A percentile compares a stretch with the other conserved stretches of the same genome.
phyloP scores from a whole-genome alignment of 2,888 invertebrate genomes.

The Iselma pallidipennis region DNA sequence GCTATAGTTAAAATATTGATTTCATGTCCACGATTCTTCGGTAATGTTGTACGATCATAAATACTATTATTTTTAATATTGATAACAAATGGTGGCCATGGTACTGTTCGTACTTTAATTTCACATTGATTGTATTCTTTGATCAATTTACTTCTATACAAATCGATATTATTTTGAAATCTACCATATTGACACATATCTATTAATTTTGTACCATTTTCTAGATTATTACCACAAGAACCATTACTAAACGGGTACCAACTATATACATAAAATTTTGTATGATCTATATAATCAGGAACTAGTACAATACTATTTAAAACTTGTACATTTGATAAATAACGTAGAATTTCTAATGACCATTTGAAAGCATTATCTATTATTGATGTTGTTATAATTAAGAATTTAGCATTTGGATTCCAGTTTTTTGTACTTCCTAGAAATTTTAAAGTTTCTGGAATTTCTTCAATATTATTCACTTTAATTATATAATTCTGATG shows the following conservation, averaged over 20 bases:
- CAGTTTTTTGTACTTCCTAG: background rate
- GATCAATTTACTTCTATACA: conserved; percentile 25
- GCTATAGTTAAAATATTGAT: conserved; percentile 11
- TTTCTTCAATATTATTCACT: background rate
- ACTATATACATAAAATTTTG: conserved; percentile 8
- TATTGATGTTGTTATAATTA: conserved; percentile 11
- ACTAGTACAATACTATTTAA: conserved; percentile 14
- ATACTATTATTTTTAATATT: conserved; percentile 16
- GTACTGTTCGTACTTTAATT: conserved; percentile 24
- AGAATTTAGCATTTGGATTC: conserved; percentile 25
- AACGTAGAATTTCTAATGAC: conserved; percentile 5
- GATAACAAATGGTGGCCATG: conserved; percentile 28
- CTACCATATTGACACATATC: background rate
- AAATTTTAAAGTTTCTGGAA: background rate
- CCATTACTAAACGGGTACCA: conserved; percentile 17
- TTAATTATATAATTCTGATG: background rate
- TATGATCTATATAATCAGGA: background rate
- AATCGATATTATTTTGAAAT: background rate
- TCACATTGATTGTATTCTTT: conserved; percentile 23
- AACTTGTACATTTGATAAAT: conserved; percentile 6
- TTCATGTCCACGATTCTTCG: conserved; percentile 4
- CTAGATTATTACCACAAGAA: conserved; percentile 7
- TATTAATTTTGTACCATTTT: background rate
- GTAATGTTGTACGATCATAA: background rate
- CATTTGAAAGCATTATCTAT: background rate